Percentiles rank a stretch among this genome's conserved stretches.
Evolutionary conservation across 2,888 invertebrate genomes (phyloP).

Genomic region (Drosophila diplacantha): DNA sequence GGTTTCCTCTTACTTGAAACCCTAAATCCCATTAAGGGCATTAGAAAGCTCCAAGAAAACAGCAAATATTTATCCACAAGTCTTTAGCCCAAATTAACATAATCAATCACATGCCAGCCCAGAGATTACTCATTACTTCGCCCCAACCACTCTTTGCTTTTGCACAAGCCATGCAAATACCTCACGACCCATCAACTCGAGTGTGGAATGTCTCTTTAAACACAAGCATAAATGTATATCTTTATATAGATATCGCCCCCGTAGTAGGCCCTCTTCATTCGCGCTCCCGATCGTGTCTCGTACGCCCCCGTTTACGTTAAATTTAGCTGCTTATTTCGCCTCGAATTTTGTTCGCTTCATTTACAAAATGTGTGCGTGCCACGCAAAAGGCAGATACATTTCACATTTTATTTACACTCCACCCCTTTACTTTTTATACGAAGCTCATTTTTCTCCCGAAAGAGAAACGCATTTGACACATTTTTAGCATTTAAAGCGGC

Average conservation of each 20-base stretch:
- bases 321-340: constrained; percentile 20
- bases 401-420: constrained; percentile 52
- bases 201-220: constrained; percentile 23
- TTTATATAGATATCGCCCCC: constrained; percentile 29
- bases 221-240: background rate
- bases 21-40: background rate
- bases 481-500: constrained; percentile 69
- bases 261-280: constrained; percentile 5
- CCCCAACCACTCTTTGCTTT: constrained; percentile 9
- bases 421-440: constrained; percentile 46
- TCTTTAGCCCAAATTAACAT: constrained; percentile 17
- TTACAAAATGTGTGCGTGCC: constrained; percentile 71
- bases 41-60: constrained; percentile 16
- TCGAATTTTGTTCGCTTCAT: constrained; percentile 50
- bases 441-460: constrained; percentile 67
- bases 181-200: constrained; percentile 27
- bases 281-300: constrained; percentile 13
- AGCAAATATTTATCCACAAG: constrained; percentile 6
- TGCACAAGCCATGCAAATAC: constrained; percentile 25
- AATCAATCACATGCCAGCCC: constrained; percentile 22
- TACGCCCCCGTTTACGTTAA: constrained; percentile 37
- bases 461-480: constrained; percentile 70
- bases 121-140: constrained; percentile 25
- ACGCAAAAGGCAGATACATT: constrained; percentile 70
- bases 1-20: too few relatives aligned